phyloP scores from a whole-genome alignment of 2,113 vertebrate species.

The Pseudorhombus dupliciocellatus region DNA sequence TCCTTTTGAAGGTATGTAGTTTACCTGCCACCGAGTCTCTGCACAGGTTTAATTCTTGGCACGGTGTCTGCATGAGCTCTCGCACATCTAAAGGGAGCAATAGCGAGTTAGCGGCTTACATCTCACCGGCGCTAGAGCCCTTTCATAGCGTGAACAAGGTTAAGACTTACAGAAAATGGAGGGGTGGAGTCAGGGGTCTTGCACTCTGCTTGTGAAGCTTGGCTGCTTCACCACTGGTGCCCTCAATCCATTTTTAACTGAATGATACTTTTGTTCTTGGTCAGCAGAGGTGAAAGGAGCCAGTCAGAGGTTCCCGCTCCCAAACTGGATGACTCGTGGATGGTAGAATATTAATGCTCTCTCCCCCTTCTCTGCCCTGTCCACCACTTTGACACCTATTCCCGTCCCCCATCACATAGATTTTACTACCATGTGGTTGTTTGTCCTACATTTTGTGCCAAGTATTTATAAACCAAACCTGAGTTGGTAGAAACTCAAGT shows the following conservation, averaged over 20 bases:
- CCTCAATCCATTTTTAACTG: constrained; percentile 88
- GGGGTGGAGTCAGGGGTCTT: constrained; percentile 84
- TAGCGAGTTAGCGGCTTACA: constrained; percentile 75
- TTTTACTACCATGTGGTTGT: no score
- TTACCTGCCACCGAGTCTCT: constrained; percentile 45
- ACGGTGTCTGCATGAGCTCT: constrained; percentile 77
- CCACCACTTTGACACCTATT: constrained; percentile 15
- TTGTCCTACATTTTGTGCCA: neutral
- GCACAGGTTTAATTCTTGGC: constrained; percentile 24
- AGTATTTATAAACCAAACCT: neutral
- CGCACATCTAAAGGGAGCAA: constrained; percentile 29
- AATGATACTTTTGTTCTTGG: constrained; percentile 97
- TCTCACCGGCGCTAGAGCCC: constrained; percentile 83
- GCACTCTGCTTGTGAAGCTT: constrained; percentile 84
- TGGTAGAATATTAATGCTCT: constrained; percentile 67
- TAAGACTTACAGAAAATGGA: constrained; percentile 18
- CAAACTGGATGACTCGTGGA: constrained; percentile 83
- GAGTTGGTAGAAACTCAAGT: neutral
- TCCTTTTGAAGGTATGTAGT: constrained; percentile 45
- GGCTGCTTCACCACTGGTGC: constrained; percentile 81
- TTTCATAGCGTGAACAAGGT: constrained; percentile 85
- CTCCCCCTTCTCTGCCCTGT: constrained; percentile 28
- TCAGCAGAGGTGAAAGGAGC: constrained; percentile 97
- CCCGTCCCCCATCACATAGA: constrained; percentile 2
- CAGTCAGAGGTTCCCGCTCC: constrained; percentile 86